A percentile compares a stretch with the other conserved stretches of the same genome.
These are phyloP conservation scores for Mellilla xanthometata DNA, from an alignment of 2,888 invertebrate genomes.

Conservation along the genomic window DNA sequence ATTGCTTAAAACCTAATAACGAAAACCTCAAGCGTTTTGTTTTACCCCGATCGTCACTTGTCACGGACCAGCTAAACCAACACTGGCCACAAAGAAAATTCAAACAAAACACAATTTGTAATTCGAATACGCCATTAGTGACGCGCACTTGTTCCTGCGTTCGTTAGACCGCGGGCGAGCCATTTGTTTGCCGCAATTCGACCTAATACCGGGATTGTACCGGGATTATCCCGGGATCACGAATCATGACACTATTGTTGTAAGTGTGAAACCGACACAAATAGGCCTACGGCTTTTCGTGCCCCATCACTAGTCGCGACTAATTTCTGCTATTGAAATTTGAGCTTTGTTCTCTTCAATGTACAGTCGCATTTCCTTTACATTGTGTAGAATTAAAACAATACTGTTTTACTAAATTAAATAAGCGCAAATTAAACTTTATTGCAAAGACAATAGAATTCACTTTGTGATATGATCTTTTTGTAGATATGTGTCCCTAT, in stretches of 20 bases:
- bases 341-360: too few species aligned
- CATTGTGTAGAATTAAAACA: too few species aligned
- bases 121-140: conserved; percentile 67
- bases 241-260: conserved; percentile 83
- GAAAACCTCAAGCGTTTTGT: too few species aligned
- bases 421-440: too few species aligned
- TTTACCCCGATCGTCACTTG: too few species aligned
- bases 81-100: conserved; percentile 33
- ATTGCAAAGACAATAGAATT: too few species aligned
- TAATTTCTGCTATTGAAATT: too few species aligned
- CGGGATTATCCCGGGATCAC: conserved; percentile 76
- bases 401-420: too few species aligned
- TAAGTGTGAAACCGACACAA: conserved; percentile 83
- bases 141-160: conserved; percentile 65
- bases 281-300: conserved; percentile 65
- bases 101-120: conserved; percentile 52
- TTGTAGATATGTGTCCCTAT: too few species aligned
- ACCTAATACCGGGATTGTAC: conserved; percentile 56
- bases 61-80: conserved; percentile 8
- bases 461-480: too few species aligned
- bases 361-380: too few species aligned
- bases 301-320: conserved; percentile 32
- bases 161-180: conserved; percentile 56
- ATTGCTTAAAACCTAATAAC: too few species aligned
- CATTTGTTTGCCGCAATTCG: conserved; percentile 80